Evolutionary conservation across 2,797 vertebrate species (phyloP).

Genomic region (Erpetoichthys calabaricus): DNA sequence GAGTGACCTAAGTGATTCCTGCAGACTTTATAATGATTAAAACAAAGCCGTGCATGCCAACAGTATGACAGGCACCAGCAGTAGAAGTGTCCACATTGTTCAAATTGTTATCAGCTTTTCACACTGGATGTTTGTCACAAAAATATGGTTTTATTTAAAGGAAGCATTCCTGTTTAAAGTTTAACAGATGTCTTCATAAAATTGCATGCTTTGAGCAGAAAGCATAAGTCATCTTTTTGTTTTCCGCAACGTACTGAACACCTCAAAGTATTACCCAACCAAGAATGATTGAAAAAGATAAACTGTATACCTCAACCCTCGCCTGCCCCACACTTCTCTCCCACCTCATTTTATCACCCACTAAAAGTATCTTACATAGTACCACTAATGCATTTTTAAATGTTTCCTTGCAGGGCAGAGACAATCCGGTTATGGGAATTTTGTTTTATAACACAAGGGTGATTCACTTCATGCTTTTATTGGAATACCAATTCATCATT

Average conservation of each 20-base stretch:
- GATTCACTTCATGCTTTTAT: constrained; percentile 4
- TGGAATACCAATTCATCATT: background rate
- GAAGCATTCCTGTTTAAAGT: background rate
- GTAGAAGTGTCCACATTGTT: too few species aligned
- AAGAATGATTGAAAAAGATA: constrained; percentile 7
- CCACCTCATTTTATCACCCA: constrained; percentile 7
- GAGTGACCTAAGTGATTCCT: too few species aligned
- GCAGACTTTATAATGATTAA: too few species aligned
- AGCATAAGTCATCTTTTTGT: constrained; percentile 17
- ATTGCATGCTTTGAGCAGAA: constrained; percentile 13
- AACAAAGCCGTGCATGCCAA: too few species aligned
- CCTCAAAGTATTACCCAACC: constrained; percentile 10
- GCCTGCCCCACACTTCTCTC: background rate
- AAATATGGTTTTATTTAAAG: too few species aligned
- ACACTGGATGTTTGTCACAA: too few species aligned
- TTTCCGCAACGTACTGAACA: constrained; percentile 16
- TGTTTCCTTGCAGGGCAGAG: constrained; percentile 14
- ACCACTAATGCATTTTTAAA: constrained; percentile 16
- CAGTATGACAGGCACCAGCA: too few species aligned
- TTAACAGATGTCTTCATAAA: constrained; percentile 13
- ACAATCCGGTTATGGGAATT: constrained; percentile 13
- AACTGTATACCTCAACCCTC: constrained; percentile 6
- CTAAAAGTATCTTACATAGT: constrained; percentile 15
- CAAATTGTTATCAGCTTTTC: too few species aligned
- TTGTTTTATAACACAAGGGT: constrained; percentile 13